These are phyloP conservation scores for Sorex araneus DNA, from an alignment of 2,113 vertebrate species.

Conservation along the genomic window DNA sequence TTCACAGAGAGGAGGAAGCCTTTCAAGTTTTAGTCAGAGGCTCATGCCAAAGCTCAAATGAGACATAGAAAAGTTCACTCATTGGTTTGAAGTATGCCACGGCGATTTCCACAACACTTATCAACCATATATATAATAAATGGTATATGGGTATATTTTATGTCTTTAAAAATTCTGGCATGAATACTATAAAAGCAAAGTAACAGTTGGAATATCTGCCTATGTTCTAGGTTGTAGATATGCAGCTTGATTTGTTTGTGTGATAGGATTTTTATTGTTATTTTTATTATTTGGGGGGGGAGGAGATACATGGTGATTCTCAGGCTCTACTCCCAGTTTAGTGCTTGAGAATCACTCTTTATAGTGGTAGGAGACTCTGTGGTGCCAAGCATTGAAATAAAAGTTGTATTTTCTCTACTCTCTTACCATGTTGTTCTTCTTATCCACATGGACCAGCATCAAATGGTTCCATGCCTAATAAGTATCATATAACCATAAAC, in stretches of 20 bases:
- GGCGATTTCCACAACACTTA: neutral
- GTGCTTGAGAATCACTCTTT: no score
- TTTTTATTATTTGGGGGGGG: no score
- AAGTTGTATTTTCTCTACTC: neutral
- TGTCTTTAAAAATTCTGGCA: neutral
- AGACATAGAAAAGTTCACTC: neutral
- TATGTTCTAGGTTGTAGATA: neutral
- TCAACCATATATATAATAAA: neutral
- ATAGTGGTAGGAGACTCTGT: no score
- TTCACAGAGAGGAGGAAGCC: neutral
- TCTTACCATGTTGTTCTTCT: neutral
- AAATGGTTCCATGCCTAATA: neutral
- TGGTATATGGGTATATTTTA: neutral
- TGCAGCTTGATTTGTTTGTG: neutral
- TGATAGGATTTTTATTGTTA: neutral
- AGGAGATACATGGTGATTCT: no score
- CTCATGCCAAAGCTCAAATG: rapidly evolving
- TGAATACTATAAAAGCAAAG: slow-evolving; percentile 19
- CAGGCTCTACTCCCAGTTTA: no score
- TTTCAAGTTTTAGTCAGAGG: neutral
- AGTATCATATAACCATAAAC: neutral
- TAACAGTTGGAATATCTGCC: neutral
- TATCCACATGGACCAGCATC: neutral
- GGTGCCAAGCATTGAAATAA: no score
- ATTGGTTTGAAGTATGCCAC: neutral